A percentile compares a stretch with the other conserved stretches of the same genome.
Conservation (phyloP, 2,797 vertebrate species). For the Poecilia wingei region DNA sequence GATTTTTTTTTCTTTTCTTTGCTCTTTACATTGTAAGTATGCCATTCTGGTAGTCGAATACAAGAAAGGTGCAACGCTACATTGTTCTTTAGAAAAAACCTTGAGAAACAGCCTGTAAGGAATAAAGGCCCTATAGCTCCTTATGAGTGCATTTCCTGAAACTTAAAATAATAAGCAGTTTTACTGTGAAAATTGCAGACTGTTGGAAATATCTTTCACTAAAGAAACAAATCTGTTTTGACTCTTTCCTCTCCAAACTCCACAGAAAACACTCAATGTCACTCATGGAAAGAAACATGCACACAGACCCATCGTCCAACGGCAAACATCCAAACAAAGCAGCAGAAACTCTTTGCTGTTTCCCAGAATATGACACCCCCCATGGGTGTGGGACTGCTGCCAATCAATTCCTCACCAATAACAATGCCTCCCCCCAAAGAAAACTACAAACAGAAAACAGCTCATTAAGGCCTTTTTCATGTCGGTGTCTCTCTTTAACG, state of each 20-base stretch:
- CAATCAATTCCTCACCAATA: constrained; percentile 78
- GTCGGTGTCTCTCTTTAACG: constrained; percentile 70
- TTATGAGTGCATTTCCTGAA: neutral
- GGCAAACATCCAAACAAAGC: constrained; percentile 56
- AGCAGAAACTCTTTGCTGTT: constrained; percentile 51
- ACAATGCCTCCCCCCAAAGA: constrained; percentile 60
- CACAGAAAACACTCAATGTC: constrained; percentile 4
- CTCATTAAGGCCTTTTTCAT: constrained; percentile 77
- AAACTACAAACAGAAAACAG: constrained; percentile 67
- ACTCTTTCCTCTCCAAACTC: constrained; percentile 1
- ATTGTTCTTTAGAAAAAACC: constrained; percentile 4
- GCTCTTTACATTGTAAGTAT: neutral
- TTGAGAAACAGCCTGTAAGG: constrained; percentile 1
- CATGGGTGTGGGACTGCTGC: constrained; percentile 54
- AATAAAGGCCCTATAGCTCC: neutral
- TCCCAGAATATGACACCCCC: constrained; percentile 53
- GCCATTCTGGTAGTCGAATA: neutral
- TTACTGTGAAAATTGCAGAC: neutral
- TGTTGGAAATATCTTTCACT: constrained; percentile 2
- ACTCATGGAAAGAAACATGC: neutral
- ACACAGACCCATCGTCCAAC: constrained; percentile 39
- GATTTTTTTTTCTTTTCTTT: neutral
- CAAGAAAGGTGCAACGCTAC: neutral
- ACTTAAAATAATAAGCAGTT: neutral
- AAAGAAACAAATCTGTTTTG: constrained; percentile 2